Percentiles rank a stretch among this genome's conserved stretches.
Conservation (phyloP, 2,797 vertebrate species). For the Euphonia xanthogaster region DNA sequence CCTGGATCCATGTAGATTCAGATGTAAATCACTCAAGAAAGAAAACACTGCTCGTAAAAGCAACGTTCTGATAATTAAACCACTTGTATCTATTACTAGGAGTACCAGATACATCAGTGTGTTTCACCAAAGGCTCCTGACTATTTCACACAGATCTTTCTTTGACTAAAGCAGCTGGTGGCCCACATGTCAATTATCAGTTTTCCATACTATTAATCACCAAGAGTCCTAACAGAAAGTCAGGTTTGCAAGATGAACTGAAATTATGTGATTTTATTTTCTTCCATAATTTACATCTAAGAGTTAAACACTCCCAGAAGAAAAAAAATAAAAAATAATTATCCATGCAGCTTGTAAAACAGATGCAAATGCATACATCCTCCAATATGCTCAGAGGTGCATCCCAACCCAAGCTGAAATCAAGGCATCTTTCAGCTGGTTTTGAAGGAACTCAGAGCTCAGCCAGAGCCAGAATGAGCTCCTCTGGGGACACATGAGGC, state of each 20-base stretch:
- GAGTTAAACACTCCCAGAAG: not conserved
- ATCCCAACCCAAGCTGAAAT: not conserved
- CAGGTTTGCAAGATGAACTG: not conserved
- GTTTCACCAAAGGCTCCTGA: not conserved
- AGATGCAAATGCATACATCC: not conserved
- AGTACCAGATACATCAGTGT: not conserved
- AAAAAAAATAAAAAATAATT: not conserved
- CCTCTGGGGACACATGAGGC: fast-evolving
- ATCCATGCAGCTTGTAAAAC: not conserved
- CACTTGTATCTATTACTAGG: not conserved
- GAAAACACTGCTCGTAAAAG: not conserved
- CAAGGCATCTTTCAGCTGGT: not conserved
- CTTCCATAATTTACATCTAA: not conserved
- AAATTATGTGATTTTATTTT: not conserved
- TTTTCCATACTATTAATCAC: not conserved
- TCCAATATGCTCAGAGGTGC: not conserved
- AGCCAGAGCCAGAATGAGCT: not conserved
- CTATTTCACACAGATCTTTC: not conserved
- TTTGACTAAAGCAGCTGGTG: not conserved
- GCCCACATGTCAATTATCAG: not conserved
- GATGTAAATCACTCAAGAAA: not conserved
- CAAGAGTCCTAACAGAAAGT: not conserved
- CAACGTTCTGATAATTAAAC: not conserved
- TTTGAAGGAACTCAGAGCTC: not conserved
- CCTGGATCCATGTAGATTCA: not conserved